These are phyloP conservation scores for Coilia nasus DNA, from an alignment of 2,797 vertebrate species.

Conservation along the genomic window DNA sequence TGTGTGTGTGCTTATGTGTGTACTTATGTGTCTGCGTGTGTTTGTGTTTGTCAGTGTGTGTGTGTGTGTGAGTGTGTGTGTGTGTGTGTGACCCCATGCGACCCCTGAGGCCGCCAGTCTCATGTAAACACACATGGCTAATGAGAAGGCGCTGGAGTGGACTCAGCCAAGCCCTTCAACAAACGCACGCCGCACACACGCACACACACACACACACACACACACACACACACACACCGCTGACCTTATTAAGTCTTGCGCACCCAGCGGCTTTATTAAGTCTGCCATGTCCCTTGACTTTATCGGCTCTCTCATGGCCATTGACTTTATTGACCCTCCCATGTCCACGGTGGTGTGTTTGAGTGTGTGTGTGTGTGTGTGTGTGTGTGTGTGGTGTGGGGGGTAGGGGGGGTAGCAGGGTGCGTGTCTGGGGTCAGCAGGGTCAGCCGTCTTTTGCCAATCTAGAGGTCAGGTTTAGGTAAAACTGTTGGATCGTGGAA, in stretches of 20 bases:
- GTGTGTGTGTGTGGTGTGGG: not conserved
- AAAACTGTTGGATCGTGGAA: slow-evolving; percentile 35
- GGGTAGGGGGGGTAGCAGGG: not conserved
- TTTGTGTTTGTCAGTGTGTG: too few relatives aligned
- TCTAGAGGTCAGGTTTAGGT: not conserved
- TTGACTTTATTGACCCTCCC: not conserved
- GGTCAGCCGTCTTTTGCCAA: not conserved
- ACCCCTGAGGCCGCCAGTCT: not conserved
- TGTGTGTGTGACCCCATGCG: not conserved
- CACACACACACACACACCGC: not conserved
- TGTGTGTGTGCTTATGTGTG: not conserved
- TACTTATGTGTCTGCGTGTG: not conserved
- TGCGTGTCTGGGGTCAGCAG: not conserved
- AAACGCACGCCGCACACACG: not conserved
- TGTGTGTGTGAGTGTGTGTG: not conserved
- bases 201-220: too few relatives aligned
- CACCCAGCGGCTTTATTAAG: not conserved
- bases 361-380: not conserved
- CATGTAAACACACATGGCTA: not conserved
- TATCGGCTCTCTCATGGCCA: not conserved
- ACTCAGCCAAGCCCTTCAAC: not conserved
- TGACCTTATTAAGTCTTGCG: too few relatives aligned
- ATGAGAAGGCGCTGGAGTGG: not conserved
- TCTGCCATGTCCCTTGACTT: not conserved
- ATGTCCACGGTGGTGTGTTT: not conserved